Conservation (phyloP, 2,888 invertebrate genomes). For the Ichneumoninae sp. region DNA sequence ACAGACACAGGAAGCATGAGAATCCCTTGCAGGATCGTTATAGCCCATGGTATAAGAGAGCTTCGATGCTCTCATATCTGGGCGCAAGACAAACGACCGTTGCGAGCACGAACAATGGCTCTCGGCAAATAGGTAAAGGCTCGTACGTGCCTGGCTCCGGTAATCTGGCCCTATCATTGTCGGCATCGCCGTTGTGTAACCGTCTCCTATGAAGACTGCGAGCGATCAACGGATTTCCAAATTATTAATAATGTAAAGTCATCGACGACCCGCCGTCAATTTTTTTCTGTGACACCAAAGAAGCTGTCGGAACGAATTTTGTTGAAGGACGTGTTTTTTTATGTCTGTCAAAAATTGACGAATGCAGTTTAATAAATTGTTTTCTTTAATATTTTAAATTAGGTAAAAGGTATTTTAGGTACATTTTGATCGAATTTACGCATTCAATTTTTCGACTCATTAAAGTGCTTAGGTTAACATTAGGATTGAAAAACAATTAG, state of each 20-base stretch:
- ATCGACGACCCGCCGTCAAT: too few species aligned
- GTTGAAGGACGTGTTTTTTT: not conserved
- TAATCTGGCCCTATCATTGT: conserved; percentile 48
- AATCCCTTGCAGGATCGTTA: conserved; percentile 32
- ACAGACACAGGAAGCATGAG: conserved; percentile 17
- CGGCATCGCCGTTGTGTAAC: conserved; percentile 21
- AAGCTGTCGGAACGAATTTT: not conserved
- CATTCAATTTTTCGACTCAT: too few species aligned
- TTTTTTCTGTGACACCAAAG: too few species aligned
- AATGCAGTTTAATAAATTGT: not conserved
- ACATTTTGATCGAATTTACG: too few species aligned
- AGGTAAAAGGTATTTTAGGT: too few species aligned
- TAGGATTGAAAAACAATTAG: too few species aligned
- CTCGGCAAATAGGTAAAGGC: conserved; percentile 64
- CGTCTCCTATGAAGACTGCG: conserved; percentile 11
- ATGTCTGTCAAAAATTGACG: too few species aligned
- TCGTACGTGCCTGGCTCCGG: conserved; percentile 50
- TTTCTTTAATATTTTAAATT: too few species aligned
- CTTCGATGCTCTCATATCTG: conserved; percentile 55
- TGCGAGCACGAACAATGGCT: conserved; percentile 61
- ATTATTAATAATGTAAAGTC: conserved; percentile 1
- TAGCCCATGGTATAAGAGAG: conserved; percentile 36
- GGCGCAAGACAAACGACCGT: conserved; percentile 37
- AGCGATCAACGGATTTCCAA: conserved; percentile 19
- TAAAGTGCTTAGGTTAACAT: not conserved